Evolutionary conservation across 2,888 invertebrate species (phyloP).

Genomic region (Cynaeus angustus): DNA sequence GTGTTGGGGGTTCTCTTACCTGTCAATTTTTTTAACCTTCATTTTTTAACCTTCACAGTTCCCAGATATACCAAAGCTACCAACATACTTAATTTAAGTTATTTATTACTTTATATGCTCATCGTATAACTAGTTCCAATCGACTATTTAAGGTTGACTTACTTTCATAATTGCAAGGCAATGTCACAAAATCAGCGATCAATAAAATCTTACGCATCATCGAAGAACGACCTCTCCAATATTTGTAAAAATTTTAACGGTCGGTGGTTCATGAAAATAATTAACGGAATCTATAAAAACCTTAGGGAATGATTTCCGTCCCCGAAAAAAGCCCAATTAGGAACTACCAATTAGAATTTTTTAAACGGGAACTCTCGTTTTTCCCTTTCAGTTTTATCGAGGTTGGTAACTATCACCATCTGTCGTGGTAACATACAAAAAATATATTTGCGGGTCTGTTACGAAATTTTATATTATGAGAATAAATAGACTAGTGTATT

Average conservation of each 20-base stretch:
- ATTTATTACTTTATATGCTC: too few species aligned
- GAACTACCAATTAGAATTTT: constrained; percentile 12
- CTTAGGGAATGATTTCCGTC: constrained; percentile 19
- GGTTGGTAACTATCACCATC: too few species aligned
- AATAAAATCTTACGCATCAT: constrained; percentile 60
- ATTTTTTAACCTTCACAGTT: too few species aligned
- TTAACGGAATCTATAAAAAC: constrained; percentile 10
- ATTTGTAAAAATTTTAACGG: constrained; percentile 52
- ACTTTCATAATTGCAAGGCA: constrained; percentile 58
- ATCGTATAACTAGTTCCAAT: background rate
- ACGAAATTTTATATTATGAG: too few species aligned
- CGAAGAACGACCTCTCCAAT: constrained; percentile 56
- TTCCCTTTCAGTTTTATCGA: too few species aligned
- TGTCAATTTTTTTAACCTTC: too few species aligned
- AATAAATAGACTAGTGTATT: background rate
- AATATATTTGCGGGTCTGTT: too few species aligned
- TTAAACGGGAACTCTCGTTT: background rate
- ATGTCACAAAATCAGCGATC: constrained; percentile 60
- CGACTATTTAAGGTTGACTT: constrained; percentile 47
- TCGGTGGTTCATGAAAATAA: constrained; percentile 26
- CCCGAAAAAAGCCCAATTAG: constrained; percentile 15
- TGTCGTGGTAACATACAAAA: too few species aligned
- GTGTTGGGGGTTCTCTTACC: too few species aligned
- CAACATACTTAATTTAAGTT: too few species aligned
- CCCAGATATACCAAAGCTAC: too few species aligned